phyloP scores from a whole-genome alignment of 2,113 vertebrate genomes.

The Lepisosteus oculatus region DNA sequence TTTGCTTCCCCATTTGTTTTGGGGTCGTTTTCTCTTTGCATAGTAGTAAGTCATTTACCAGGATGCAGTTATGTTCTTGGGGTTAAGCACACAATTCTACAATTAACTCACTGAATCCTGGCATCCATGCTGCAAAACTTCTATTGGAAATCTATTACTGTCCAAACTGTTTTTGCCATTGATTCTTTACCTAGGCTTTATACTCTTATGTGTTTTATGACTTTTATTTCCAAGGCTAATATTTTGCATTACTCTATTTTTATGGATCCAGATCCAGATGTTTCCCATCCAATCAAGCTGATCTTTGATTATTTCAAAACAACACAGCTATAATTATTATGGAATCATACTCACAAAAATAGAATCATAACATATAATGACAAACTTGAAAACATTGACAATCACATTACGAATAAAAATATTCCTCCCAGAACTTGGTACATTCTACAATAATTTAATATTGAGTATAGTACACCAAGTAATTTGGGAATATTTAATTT shows the following conservation, averaged over 20 bases:
- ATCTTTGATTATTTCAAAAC: neutral
- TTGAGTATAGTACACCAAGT: neutral
- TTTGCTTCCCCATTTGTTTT: too few relatives aligned
- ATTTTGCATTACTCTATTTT: neutral
- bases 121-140: too few relatives aligned
- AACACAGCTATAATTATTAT: neutral
- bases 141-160: too few relatives aligned
- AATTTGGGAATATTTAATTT: neutral
- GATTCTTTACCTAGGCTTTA: neutral
- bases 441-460: neutral
- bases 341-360: conserved; percentile 11
- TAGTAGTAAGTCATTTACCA: too few relatives aligned
- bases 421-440: neutral
- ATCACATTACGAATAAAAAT: conserved; percentile 6
- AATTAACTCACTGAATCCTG: too few relatives aligned
- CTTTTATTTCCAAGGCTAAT: neutral
- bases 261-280: neutral
- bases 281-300: conserved; percentile 10
- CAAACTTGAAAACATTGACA: neutral
- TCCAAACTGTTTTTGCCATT: neutral
- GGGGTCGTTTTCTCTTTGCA: too few relatives aligned
- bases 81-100: too few relatives aligned
- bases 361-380: conserved; percentile 8
- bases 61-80: too few relatives aligned
- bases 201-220: neutral